phyloP scores from a whole-genome alignment of 2,888 invertebrate species.

The Cheilosia variabilis region DNA sequence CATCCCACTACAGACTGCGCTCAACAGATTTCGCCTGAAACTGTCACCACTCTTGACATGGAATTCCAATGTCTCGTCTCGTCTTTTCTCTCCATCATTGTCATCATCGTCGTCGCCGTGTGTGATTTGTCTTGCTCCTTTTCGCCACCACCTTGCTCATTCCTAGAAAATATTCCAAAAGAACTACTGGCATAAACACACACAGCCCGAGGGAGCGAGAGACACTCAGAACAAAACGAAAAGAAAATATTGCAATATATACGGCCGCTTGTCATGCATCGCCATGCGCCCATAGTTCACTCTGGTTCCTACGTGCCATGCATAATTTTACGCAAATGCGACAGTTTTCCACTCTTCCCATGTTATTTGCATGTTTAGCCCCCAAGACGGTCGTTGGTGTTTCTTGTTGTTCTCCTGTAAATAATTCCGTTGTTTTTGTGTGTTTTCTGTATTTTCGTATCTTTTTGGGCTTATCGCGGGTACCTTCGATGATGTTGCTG shows the following conservation, averaged over 20 bases:
- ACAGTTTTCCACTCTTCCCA: slow-evolving; percentile 67
- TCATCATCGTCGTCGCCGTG: slow-evolving; percentile 61
- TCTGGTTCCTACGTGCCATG: slow-evolving; percentile 77
- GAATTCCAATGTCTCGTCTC: slow-evolving; percentile 63
- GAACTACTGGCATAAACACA: neutral
- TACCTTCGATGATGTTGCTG: slow-evolving; percentile 22
- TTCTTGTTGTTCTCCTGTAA: slow-evolving; percentile 21
- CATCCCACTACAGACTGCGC: slow-evolving; percentile 63
- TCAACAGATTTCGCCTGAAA: slow-evolving; percentile 69
- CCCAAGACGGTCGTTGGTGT: slow-evolving; percentile 44
- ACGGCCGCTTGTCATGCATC: slow-evolving; percentile 75
- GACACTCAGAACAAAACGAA: neutral
- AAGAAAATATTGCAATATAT: slow-evolving; percentile 43
- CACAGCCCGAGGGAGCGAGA: neutral
- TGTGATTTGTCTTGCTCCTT: slow-evolving; percentile 17
- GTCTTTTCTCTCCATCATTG: slow-evolving; percentile 51
- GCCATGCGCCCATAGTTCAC: slow-evolving; percentile 77
- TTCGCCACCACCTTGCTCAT: slow-evolving; percentile 18
- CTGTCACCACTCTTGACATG: slow-evolving; percentile 67
- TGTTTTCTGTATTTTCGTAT: slow-evolving; percentile 16
- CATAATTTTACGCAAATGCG: slow-evolving; percentile 76
- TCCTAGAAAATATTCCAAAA: slow-evolving; percentile 63
- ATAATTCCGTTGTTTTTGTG: slow-evolving; percentile 17
- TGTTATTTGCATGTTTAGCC: slow-evolving; percentile 73
- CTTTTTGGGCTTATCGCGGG: slow-evolving; percentile 47